Base-by-base conservation (phyloP, 2,888 invertebrate species). In the Patella caerulea region DNA sequence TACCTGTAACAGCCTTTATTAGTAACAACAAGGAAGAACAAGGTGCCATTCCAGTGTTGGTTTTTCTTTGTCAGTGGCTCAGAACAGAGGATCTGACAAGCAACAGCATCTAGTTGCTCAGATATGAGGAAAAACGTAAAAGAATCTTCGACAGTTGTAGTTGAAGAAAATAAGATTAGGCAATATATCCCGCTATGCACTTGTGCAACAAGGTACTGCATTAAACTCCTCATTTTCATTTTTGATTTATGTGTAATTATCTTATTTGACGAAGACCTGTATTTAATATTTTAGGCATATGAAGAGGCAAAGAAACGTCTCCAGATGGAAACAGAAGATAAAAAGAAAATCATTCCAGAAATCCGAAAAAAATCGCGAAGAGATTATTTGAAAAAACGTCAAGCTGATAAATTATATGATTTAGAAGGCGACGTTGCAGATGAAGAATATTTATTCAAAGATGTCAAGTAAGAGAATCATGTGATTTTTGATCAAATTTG, bases 341-440 rank as follows among this genome's bases (percentile, higher is more conserved):
- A 96, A 73, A 96, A 96, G 76, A 96, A 96, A 91, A 94, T 98
- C 83, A 93, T 99, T 74, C 97, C 98, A 0, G 95, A 96, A 88
- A 92, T 99, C 45, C 94, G 99, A 56, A 93, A 97, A 24, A 96
- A 98, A 90, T 98, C 99, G 0, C 94, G 99, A 52, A 93, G 98
- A 72, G 96, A 97, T 88, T 99, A 99, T 92, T 93, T 99, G 85
- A 96, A 96, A 90, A 99, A 99, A 92, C 94, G 99, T 72, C 98
- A 98, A 92, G 97, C 96, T 78, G 99, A 99, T 90, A 99, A 99
- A 93, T 94, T 99, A 56, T 94, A 96, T 14, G 98, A 99, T 91
- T 92, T 99, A 74, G 98, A 98, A 92, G 96, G 95, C 9, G 98
- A 98, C 89, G 96, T 99, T 79, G 93, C 95, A 72, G 99, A 99